Evolutionary conservation across 1,140 invertebrate species (phyloP).

Genomic region (Aphaenogaster floridana): DNA sequence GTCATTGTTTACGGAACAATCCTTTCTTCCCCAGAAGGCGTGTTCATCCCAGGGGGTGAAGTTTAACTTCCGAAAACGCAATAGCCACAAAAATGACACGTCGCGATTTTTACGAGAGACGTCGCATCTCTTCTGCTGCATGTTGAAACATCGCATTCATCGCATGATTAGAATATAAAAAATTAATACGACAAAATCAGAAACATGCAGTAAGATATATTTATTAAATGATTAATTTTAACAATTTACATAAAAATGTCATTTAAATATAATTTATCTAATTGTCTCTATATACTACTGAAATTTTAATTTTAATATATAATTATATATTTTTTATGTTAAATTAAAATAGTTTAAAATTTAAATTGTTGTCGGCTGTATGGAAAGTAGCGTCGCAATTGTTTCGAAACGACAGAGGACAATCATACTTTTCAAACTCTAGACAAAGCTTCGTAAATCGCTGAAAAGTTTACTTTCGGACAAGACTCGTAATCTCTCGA

Average conservation of each 20-base stretch:
- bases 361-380: not conserved
- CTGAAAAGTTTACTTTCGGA: constrained; percentile 6
- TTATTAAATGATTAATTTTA: constrained; percentile 7
- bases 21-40: constrained; percentile 53
- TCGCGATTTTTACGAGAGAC: not conserved
- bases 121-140: not conserved
- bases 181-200: not conserved
- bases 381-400: not conserved
- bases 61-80: constrained; percentile 49
- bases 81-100: constrained; percentile 24
- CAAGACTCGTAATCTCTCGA: constrained; percentile 42
- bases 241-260: not conserved
- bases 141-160: not conserved
- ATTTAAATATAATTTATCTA: constrained; percentile 3
- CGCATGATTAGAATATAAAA: not conserved
- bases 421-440: not conserved
- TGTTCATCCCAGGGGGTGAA: constrained; percentile 50
- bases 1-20: constrained; percentile 75
- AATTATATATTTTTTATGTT: not conserved
- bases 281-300: not conserved
- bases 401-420: not conserved
- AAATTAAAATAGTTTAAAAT: not conserved
- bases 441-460: not conserved
- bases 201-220: not conserved
- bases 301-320: not conserved